Percentiles rank a stretch among this genome's conserved stretches.
These are phyloP conservation scores for Thysanoteuthis rhombus DNA, from an alignment of 2,888 invertebrate species.

Conservation along the genomic window DNA sequence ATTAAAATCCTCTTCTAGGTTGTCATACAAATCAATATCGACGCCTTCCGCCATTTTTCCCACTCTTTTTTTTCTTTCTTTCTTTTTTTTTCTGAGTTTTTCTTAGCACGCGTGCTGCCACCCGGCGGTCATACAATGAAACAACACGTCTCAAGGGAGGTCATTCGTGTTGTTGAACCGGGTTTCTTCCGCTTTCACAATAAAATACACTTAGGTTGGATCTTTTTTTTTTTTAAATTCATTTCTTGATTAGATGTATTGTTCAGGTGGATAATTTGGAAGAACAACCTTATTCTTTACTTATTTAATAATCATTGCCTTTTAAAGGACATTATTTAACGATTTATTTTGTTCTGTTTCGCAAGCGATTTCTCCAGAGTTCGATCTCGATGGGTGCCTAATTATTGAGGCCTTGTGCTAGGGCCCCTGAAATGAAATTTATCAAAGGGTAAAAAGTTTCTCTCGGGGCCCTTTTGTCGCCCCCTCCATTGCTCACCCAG, in stretches of 20 bases:
- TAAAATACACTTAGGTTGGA: too few relatives aligned
- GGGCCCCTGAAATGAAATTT: too few relatives aligned
- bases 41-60: conserved; percentile 81
- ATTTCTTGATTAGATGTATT: neutral
- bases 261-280: neutral
- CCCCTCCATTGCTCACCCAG: too few relatives aligned
- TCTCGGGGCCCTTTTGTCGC: too few relatives aligned
- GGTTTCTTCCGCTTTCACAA: too few relatives aligned
- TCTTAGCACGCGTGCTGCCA: neutral
- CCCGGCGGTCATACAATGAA: neutral
- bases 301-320: neutral
- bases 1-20: conserved; percentile 93
- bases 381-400: too few relatives aligned
- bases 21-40: conserved; percentile 97
- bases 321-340: neutral
- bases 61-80: neutral
- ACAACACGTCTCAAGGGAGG: neutral
- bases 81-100: neutral
- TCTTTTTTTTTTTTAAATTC: too few relatives aligned
- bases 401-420: too few relatives aligned
- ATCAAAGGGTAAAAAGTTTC: too few relatives aligned
- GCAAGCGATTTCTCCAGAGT: too few relatives aligned
- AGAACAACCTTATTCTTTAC: neutral
- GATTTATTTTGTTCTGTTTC: too few relatives aligned
- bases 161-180: neutral